Conservation (phyloP, 2,797 vertebrate species). For the Alosa sapidissima region DNA sequence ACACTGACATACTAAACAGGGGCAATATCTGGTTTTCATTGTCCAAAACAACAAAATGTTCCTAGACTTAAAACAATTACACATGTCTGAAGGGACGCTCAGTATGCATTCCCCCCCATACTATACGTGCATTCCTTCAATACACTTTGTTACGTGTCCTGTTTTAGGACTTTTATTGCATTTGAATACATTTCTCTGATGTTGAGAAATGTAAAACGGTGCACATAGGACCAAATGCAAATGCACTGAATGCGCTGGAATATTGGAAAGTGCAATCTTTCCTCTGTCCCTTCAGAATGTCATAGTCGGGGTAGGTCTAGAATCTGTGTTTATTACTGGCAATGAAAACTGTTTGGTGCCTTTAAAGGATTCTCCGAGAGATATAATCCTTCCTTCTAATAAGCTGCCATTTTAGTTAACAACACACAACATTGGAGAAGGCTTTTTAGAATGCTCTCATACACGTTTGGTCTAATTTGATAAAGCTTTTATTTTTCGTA, state of each 20-base stretch:
- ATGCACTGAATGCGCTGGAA: background rate
- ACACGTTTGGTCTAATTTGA: slow-evolving; percentile 23
- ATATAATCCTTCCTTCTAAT: background rate
- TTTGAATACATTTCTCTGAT: background rate
- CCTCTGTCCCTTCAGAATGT: background rate
- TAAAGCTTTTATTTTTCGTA: slow-evolving; percentile 47
- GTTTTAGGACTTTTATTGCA: background rate
- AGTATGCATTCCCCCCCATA: background rate
- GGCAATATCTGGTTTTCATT: background rate
- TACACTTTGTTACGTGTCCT: background rate
- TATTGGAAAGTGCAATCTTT: background rate
- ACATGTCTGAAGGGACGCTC: background rate
- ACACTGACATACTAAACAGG: background rate
- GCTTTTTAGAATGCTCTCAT: background rate
- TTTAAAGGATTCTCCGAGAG: background rate
- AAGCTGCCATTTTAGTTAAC: slow-evolving; percentile 9
- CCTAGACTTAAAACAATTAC: background rate
- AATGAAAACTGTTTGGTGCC: background rate
- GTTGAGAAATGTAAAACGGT: background rate
- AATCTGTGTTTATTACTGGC: background rate
- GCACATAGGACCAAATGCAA: background rate
- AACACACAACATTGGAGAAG: slow-evolving; percentile 10
- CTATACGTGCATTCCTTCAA: background rate
- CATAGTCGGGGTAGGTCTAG: background rate
- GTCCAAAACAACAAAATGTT: background rate